These are phyloP conservation scores for Nyctalus aviator DNA, from an alignment of 2,797 vertebrate species.

Conservation along the genomic window DNA sequence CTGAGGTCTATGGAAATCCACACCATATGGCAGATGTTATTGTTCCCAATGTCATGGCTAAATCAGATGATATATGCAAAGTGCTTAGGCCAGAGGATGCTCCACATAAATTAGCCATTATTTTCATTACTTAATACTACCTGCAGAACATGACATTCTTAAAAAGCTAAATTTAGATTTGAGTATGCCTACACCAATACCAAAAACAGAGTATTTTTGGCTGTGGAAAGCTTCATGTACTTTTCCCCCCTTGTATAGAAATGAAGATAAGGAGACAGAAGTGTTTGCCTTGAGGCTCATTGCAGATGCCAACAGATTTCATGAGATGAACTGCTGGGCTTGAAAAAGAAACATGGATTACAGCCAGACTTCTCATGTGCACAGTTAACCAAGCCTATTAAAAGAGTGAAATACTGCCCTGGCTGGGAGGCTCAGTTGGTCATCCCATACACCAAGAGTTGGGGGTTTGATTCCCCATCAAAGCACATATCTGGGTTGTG, in stretches of 20 bases:
- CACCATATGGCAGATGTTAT: neutral
- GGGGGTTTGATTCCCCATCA: neutral
- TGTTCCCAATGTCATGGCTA: neutral
- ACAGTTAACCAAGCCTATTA: neutral
- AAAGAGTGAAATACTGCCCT: neutral
- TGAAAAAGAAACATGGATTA: neutral
- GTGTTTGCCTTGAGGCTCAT: neutral
- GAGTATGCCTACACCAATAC: neutral
- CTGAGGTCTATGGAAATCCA: neutral
- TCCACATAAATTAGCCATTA: neutral
- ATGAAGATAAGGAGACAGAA: neutral
- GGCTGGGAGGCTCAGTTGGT: no score
- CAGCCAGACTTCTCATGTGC: neutral
- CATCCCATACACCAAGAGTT: no score
- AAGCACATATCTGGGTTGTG: neutral
- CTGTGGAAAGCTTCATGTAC: neutral
- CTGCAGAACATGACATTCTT: neutral
- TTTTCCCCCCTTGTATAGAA: neutral
- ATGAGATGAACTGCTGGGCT: neutral
- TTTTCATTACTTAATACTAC: neutral
- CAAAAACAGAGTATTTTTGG: neutral
- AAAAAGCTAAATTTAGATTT: neutral
- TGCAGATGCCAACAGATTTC: neutral
- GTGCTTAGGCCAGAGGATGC: neutral
- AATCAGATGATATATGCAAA: neutral